Conservation (phyloP, 2,888 invertebrate genomes). For the Elgonia sp. region DNA sequence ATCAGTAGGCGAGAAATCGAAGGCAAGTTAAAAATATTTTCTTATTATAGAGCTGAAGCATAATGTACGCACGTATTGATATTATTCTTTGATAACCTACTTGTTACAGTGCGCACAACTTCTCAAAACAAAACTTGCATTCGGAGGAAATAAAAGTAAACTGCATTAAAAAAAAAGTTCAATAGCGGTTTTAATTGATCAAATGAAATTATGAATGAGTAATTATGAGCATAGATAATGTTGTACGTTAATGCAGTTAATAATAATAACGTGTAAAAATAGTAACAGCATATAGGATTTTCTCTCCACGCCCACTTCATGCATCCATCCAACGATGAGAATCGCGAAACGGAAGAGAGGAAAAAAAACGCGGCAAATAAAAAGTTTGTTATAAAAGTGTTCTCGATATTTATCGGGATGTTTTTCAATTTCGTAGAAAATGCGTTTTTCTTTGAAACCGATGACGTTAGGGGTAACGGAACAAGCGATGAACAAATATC, state of each 20-base stretch:
- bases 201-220: not conserved
- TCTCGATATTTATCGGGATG: constrained; percentile 46
- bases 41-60: constrained; percentile 42
- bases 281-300: not conserved
- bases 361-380: constrained; percentile 30
- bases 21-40: constrained; percentile 63
- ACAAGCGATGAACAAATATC: constrained; percentile 3
- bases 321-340: constrained; percentile 21
- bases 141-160: not conserved
- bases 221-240: not conserved
- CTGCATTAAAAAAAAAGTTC: too few relatives aligned
- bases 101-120: not conserved
- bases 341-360: constrained; percentile 2
- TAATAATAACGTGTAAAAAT: not conserved
- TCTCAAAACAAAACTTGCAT: not conserved
- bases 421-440: constrained; percentile 32
- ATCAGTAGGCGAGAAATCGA: constrained; percentile 62
- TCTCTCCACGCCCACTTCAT: not conserved
- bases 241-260: not conserved
- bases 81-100: constrained; percentile 41
- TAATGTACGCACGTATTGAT: constrained; percentile 13
- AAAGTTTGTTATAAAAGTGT: constrained; percentile 27
- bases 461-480: constrained; percentile 14
- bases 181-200: not conserved
- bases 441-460: constrained; percentile 16